Evolutionary conservation across 2,113 vertebrate genomes (phyloP).

Genomic region (Brachyhypopomus occidentalis): DNA sequence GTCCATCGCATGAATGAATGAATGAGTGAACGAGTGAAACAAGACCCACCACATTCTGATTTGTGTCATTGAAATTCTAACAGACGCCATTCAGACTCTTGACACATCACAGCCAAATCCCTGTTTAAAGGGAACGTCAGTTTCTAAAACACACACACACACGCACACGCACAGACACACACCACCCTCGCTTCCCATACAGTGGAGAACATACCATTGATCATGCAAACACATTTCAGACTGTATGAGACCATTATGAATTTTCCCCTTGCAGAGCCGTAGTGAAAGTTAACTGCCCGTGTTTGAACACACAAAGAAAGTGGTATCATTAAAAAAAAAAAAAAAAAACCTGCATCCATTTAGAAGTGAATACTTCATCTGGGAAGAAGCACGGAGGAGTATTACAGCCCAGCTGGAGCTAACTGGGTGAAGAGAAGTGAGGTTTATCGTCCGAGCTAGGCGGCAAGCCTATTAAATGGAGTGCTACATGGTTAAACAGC

Average conservation of each 20-base stretch:
- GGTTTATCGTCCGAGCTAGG: background rate
- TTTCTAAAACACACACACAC: background rate
- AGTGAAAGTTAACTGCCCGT: background rate
- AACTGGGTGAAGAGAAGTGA: background rate
- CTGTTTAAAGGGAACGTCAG: too few species aligned
- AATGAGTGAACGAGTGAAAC: too few species aligned
- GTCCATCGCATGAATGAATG: background rate
- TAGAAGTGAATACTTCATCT: too few species aligned
- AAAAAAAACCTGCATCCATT: too few species aligned
- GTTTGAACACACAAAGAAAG: background rate
- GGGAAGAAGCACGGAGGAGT: background rate
- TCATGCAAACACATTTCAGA: background rate
- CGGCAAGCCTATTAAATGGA: background rate
- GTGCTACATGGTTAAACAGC: slow-evolving; percentile 2
- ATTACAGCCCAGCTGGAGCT: background rate
- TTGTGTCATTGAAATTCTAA: too few species aligned
- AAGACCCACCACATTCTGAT: too few species aligned
- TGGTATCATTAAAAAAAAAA: background rate
- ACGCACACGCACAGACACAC: background rate
- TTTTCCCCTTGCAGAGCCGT: background rate
- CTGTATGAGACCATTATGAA: background rate
- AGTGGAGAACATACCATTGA: background rate
- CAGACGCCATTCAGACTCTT: too few species aligned
- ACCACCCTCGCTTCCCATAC: background rate
- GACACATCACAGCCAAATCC: too few species aligned